Evolutionary conservation across 2,888 invertebrate genomes (phyloP), one percentile per base, ranked within the genome.

Genomic region (Trisateles emortualis): DNA sequence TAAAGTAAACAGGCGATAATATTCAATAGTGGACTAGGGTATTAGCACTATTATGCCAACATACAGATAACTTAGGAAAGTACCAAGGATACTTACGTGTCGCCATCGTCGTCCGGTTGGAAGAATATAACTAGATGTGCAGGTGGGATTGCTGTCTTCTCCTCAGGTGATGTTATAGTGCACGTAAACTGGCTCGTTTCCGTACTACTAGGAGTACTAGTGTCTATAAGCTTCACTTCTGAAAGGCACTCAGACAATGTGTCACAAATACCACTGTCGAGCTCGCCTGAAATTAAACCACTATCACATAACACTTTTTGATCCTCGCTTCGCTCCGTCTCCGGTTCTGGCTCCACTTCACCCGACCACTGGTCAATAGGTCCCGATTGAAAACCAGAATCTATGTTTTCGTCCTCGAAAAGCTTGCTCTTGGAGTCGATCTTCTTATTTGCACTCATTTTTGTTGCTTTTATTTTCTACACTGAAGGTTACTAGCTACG

Each of bases 81-180:
- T 38, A 24, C 13, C 8, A 46, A 33, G n/a, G 30, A 48, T 62
- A 91, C 97, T 96, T 94, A 97, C 97, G 97, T 97, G 86, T 98
- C 97, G 68, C 97, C 98, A 72, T 97, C 97, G 63, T 96, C 95
- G 82, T 97, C 96, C 75, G 96, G 97, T 65, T 95, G 93, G 82
- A 95, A 97, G 68, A 95, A 95, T 68, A 95, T 86, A 74, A 95
- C 93, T 94, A 96, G 95, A 43, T 54, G 53, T 33, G 24, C 40
- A 13, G 94, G 90, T 61, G 90, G 88, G 64, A 86, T 71, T 6
- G 8, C 14, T 33, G 79, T 74, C 64, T 69, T 48, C 56, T 64
- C 59, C 29, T 59, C 60, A 35, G 60, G 56, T 35, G 54, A 41
- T 32, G 87, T 78, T 40, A 60, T 35, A 24, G 29, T 52, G 52